These are phyloP conservation scores for Theonella swinhoei DNA, from an alignment of 37 sponge, comb jelly and placozoan genomes.

Conservation along the genomic window DNA sequence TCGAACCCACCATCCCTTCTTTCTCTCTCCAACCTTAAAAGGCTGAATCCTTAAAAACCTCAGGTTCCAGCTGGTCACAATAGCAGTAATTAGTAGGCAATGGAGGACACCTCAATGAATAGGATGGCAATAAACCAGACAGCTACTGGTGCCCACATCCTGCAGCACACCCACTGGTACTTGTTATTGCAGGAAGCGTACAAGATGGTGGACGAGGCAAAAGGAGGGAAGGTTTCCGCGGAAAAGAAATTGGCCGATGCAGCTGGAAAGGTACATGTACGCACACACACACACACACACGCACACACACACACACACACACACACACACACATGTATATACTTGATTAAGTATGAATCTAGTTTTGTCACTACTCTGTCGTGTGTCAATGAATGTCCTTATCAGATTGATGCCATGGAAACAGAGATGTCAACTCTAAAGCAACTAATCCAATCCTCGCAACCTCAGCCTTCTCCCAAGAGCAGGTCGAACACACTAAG, in stretches of 20 bases:
- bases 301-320: conserved; percentile 1
- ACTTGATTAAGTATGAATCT: neutral
- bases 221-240: conserved; percentile 55
- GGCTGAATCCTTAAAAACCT: too few species aligned
- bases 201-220: conserved; percentile 82
- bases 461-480: neutral
- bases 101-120: too few species aligned
- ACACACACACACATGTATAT: conserved; percentile 7
- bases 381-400: neutral
- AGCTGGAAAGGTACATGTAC: conserved; percentile 36
- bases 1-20: too few species aligned
- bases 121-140: too few species aligned
- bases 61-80: too few species aligned
- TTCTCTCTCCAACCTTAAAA: too few species aligned
- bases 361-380: too few species aligned
- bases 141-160: neutral
- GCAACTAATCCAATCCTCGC: conserved; percentile 38
- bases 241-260: conserved; percentile 75
- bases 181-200: conserved; percentile 41
- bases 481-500: neutral
- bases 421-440: conserved; percentile 59
- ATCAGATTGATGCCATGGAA: conserved; percentile 72
- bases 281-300: neutral
- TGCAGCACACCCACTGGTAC: neutral
- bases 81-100: too few species aligned